Conservation (phyloP, 2,113 vertebrate species). For the Pseudopipra pipra region DNA sequence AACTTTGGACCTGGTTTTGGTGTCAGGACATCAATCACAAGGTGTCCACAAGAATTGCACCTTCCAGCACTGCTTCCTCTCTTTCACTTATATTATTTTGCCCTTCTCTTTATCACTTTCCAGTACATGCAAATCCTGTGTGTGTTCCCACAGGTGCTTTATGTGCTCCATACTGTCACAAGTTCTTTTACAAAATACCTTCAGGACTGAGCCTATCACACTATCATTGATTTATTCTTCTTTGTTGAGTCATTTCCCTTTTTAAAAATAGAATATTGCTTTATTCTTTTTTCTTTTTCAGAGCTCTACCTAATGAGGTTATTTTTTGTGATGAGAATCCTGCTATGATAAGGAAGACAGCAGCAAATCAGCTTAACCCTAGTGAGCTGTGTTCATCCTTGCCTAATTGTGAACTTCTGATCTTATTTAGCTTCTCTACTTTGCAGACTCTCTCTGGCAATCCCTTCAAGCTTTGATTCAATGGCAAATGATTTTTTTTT, state of each 20-base stretch:
- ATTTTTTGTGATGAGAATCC: not conserved
- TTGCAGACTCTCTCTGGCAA: not conserved
- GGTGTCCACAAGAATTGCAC: not conserved
- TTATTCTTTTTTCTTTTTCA: not conserved
- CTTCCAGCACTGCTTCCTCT: not conserved
- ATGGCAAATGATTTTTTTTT: constrained; percentile 2
- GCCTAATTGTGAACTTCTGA: not conserved
- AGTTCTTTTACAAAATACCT: not conserved
- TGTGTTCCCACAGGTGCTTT: not conserved
- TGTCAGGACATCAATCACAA: not conserved
- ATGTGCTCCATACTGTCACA: not conserved
- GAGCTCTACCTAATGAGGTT: not conserved
- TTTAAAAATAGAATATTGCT: not conserved
- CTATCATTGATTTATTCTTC: not conserved
- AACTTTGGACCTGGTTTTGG: not conserved
- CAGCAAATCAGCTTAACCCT: not conserved
- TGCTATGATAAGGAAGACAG: not conserved
- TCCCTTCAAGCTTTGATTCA: constrained; percentile 12
- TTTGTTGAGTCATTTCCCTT: not conserved
- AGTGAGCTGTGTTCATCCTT: not conserved
- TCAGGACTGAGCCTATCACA: not conserved
- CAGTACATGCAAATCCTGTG: not conserved
- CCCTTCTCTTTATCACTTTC: not conserved
- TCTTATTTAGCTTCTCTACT: not conserved
- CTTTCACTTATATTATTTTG: not conserved